phyloP scores from a whole-genome alignment of 2,797 vertebrate genomes.

The Alcedo quadribrachys region DNA sequence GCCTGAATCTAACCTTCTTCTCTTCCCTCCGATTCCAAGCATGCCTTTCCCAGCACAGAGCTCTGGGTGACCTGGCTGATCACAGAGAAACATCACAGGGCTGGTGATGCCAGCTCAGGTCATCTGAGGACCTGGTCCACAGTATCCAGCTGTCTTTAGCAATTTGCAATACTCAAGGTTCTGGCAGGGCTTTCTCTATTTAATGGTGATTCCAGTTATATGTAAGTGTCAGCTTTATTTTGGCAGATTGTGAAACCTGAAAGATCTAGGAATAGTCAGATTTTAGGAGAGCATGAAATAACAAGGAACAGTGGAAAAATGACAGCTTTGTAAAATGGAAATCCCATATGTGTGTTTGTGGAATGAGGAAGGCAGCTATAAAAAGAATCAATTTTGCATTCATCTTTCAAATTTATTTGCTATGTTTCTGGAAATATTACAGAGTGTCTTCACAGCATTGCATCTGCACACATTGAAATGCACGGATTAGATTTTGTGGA shows the following conservation, averaged over 20 bases:
- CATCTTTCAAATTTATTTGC: background rate
- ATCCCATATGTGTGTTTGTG: background rate
- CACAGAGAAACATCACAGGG: background rate
- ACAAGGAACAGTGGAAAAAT: background rate
- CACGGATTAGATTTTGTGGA: background rate
- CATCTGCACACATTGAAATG: background rate
- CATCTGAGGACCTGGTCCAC: background rate
- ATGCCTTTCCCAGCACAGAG: background rate
- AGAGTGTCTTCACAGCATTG: background rate
- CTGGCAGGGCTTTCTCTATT: background rate
- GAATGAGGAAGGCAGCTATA: background rate
- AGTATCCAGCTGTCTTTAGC: background rate
- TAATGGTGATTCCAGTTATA: background rate
- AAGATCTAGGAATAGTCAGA: background rate
- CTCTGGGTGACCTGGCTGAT: background rate
- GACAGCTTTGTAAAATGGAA: background rate
- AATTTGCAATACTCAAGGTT: background rate
- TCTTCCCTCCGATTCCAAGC: background rate
- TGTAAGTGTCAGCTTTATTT: background rate
- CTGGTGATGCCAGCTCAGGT: background rate
- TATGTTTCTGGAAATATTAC: background rate
- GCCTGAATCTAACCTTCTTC: background rate
- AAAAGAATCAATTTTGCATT: background rate
- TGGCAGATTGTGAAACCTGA: background rate
- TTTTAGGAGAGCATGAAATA: background rate